These are phyloP conservation scores for Drosophila birchii DNA, from an alignment of 2,888 invertebrate species.

Conservation along the genomic window DNA sequence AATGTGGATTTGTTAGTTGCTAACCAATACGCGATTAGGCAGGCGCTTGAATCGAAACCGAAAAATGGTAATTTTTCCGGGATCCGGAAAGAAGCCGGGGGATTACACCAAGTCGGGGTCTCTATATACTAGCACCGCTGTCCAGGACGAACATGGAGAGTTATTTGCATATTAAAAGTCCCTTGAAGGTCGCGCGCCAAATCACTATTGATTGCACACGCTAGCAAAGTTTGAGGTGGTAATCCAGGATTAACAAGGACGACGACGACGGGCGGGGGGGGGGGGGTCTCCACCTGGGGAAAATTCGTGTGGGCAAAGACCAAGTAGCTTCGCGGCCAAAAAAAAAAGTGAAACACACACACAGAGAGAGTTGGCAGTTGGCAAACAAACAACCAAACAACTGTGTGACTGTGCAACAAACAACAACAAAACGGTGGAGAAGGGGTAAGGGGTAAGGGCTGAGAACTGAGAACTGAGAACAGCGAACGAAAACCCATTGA, in stretches of 20 bases:
- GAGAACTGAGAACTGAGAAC: conserved; percentile 9
- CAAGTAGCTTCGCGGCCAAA: conserved; percentile 4
- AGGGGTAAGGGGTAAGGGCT: too few relatives aligned
- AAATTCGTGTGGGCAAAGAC: conserved; percentile 11
- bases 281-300: conserved; percentile 4
- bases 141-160: neutral
- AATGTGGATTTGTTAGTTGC: conserved; percentile 6
- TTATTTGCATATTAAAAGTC: conserved; percentile 19
- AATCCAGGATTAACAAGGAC: conserved; percentile 7
- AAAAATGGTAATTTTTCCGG: conserved; percentile 23
- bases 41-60: neutral
- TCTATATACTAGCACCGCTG: neutral
- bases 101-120: too few relatives aligned
- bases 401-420: conserved; percentile 9
- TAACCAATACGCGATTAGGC: conserved; percentile 7
- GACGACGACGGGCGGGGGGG: neutral
- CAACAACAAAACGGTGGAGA: neutral
- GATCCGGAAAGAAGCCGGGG: conserved; percentile 5
- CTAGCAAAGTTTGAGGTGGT: conserved; percentile 15
- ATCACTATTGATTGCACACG: conserved; percentile 18
- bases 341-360: neutral
- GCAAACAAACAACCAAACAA: conserved; percentile 14
- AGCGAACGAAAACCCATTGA: conserved; percentile 61
- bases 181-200: conserved; percentile 16
- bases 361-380: conserved; percentile 4